phyloP scores from a whole-genome alignment of 2,113 vertebrate genomes.

The Zosterops hypoxanthus region DNA sequence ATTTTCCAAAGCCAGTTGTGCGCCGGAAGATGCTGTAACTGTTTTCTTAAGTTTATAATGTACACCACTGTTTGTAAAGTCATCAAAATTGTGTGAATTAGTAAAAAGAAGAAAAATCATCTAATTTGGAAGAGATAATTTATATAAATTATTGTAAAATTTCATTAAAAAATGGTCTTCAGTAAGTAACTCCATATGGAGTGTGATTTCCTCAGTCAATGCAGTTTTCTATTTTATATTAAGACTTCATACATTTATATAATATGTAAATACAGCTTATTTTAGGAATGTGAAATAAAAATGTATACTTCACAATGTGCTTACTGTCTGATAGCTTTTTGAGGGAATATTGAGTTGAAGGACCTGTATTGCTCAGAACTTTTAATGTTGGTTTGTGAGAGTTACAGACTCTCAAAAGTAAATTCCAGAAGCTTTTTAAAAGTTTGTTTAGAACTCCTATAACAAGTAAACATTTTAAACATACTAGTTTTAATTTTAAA shows the following conservation, averaged over 20 bases:
- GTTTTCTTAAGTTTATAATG: conserved; percentile 78
- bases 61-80: conserved; percentile 77
- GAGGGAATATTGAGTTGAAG: conserved; percentile 44
- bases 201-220: conserved; percentile 76
- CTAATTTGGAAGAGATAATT: conserved; percentile 85
- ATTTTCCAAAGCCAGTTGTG: conserved; percentile 88
- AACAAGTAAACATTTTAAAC: not conserved
- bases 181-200: conserved; percentile 78
- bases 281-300: conserved; percentile 95
- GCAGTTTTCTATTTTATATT: conserved; percentile 85
- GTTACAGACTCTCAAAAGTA: not conserved
- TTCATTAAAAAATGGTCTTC: conserved; percentile 79
- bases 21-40: conserved; percentile 89
- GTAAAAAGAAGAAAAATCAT: conserved; percentile 54
- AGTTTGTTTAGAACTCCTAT: conserved; percentile 2
- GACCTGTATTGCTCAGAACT: not conserved
- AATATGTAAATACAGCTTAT: conserved; percentile 88
- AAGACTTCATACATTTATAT: conserved; percentile 86
- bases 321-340: conserved; percentile 78
- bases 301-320: conserved; percentile 76
- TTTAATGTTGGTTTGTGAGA: conserved; percentile 8
- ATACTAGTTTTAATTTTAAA: not conserved
- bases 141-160: conserved; percentile 88
- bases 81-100: conserved; percentile 73
- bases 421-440: conserved; percentile 4